Base-by-base conservation (phyloP, 1,140 invertebrate species). In the Papilio helenus region DNA sequence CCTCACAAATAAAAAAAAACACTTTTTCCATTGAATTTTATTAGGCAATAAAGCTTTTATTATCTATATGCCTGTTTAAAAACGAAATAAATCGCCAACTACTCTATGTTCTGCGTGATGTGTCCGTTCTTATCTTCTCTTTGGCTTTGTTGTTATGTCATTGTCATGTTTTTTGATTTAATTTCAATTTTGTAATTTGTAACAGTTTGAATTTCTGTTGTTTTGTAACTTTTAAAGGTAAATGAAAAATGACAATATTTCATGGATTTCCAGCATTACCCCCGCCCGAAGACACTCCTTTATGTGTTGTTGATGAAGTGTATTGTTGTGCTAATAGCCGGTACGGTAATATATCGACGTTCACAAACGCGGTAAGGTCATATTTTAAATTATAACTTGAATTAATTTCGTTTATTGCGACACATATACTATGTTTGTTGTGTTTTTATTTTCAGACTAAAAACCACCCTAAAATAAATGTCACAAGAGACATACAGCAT, bases 301-400 rank as follows among this genome's bases (percentile, higher is more conserved):
- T 93, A 79, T 94, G 93, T 82, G 92, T 92, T 86, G 83, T 95
- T 79, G 94, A 95, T 79, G 93, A 94, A 85, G 89, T 92, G 7
- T 93, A 93, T 77, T 95, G 93, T 39, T 94, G 91, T 80, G 93
- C 85, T 34, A 91, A 93, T 74, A 80, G 81, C 26, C 86, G 88
- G 34, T 93, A 93, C 83, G 93, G 92, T 49, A 91, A 92, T 83
- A 90, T 95, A 80, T 84, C 92, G 55, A 93, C 92, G 58, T 95
- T 94, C 86, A 94, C 94, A 26, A 94, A 94, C 81, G 85, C 92
- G 85, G 94, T 95, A 91, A 92, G 90, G 88, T 94, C 92, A 94
- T 73, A 51, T 82, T 77, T 16, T 42, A 26, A 55, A 3, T 55
- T 16, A 12, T 51, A 44, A 18, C 16, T n/a, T n/a, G 49, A 76